Evolutionary conservation across 2,113 vertebrate genomes (phyloP).

Genomic region (Pardalotus punctatus): DNA sequence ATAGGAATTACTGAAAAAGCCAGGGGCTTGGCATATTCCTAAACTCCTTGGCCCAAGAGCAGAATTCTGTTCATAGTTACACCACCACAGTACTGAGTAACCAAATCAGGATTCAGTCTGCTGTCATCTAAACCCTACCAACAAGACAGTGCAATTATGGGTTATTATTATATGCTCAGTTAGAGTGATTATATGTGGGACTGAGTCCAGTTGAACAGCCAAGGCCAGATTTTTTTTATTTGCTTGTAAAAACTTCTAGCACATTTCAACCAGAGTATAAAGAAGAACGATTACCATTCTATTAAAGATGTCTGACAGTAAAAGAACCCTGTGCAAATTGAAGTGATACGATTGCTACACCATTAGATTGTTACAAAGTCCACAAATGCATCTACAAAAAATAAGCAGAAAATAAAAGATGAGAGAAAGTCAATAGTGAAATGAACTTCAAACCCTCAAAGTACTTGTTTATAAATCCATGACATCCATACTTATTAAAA

Average conservation of each 20-base stretch:
- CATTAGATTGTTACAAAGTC: background rate
- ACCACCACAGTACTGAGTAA: background rate
- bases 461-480: background rate
- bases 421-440: background rate
- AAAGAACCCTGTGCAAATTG: background rate
- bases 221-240: conserved; percentile 1
- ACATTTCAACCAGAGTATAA: background rate
- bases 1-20: conserved; percentile 3
- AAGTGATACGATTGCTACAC: background rate
- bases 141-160: background rate
- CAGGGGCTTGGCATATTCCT: background rate
- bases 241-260: conserved; percentile 10
- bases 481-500: background rate
- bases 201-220: background rate
- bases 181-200: background rate
- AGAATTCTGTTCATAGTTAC: background rate
- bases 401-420: background rate
- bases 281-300: background rate
- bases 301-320: background rate
- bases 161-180: background rate
- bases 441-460: background rate
- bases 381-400: background rate
- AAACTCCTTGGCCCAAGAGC: background rate
- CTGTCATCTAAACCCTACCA: background rate
- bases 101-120: background rate